A percentile compares a stretch with the other conserved stretches of the same genome.
phyloP scores from a whole-genome alignment of 2,888 invertebrate genomes.

The Venustoraphidia nigricollis region DNA sequence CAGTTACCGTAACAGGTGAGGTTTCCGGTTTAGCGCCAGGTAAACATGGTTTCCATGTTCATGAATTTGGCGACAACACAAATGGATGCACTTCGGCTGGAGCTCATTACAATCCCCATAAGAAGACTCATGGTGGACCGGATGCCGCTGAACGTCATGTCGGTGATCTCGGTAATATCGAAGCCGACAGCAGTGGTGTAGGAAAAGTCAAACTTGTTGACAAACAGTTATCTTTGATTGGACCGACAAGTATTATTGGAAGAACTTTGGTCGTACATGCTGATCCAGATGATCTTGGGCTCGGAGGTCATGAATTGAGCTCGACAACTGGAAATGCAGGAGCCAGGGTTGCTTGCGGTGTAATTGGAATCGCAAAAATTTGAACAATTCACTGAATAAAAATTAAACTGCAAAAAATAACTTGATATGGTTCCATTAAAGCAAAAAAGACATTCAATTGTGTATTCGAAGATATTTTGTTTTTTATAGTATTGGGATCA shows the following conservation, averaged over 20 bases:
- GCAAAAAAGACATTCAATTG: neutral
- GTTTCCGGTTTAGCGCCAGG: conserved; percentile 66
- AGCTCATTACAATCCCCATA: conserved; percentile 78
- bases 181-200: conserved; percentile 42
- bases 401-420: conserved; percentile 9
- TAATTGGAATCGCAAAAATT: conserved; percentile 56
- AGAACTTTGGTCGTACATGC: conserved; percentile 83
- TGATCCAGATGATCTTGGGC: conserved; percentile 85
- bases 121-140: conserved; percentile 73
- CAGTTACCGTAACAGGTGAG: conserved; percentile 68
- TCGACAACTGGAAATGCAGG: conserved; percentile 93
- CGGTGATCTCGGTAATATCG: conserved; percentile 82
- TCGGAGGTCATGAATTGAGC: conserved; percentile 83
- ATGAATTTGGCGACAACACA: conserved; percentile 92
- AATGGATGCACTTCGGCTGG: conserved; percentile 94
- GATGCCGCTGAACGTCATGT: conserved; percentile 57
- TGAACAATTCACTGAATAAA: conserved; percentile 18
- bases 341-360: conserved; percentile 74
- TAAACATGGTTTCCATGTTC: conserved; percentile 82
- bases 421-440: conserved; percentile 5
- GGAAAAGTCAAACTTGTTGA: conserved; percentile 51
- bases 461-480: neutral
- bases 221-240: conserved; percentile 45
- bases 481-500: no score
- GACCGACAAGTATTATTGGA: conserved; percentile 64